Conservation (phyloP, 2,113 vertebrate species). For the Melanotaenia duboulayi region DNA sequence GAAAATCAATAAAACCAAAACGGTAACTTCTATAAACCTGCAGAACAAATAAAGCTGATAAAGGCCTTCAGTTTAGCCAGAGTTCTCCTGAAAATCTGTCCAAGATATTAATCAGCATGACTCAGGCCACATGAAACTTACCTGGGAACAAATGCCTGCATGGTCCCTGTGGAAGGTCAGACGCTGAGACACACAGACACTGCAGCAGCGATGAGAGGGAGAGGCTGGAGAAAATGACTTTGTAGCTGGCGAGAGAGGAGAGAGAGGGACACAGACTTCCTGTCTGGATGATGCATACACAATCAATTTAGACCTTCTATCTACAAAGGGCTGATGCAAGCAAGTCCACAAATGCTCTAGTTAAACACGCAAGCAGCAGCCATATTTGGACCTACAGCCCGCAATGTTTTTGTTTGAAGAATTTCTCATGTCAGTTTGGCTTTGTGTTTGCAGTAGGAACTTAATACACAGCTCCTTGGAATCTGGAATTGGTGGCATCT, state of each 20-base stretch:
- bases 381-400: background rate
- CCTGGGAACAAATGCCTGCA: slow-evolving; percentile 80
- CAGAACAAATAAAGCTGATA: slow-evolving; percentile 33
- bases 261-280: slow-evolving; percentile 42
- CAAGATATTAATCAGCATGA: slow-evolving; percentile 19
- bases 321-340: slow-evolving; percentile 44
- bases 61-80: slow-evolving; percentile 11
- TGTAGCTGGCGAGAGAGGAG: slow-evolving; percentile 20
- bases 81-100: background rate
- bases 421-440: background rate
- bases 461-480: background rate
- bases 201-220: slow-evolving; percentile 66
- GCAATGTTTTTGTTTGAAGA: background rate
- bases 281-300: slow-evolving; percentile 54
- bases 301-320: slow-evolving; percentile 52
- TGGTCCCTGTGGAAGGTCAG: slow-evolving; percentile 70
- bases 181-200: slow-evolving; percentile 47
- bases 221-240: slow-evolving; percentile 54
- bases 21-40: slow-evolving; percentile 7
- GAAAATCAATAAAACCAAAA: slow-evolving; percentile 14
- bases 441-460: background rate
- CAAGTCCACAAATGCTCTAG: background rate
- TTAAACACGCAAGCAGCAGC: slow-evolving; percentile 3
- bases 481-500: background rate
- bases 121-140: slow-evolving; percentile 56